phyloP scores from a whole-genome alignment of 2,888 invertebrate species.

The Bimastos eiseni region DNA sequence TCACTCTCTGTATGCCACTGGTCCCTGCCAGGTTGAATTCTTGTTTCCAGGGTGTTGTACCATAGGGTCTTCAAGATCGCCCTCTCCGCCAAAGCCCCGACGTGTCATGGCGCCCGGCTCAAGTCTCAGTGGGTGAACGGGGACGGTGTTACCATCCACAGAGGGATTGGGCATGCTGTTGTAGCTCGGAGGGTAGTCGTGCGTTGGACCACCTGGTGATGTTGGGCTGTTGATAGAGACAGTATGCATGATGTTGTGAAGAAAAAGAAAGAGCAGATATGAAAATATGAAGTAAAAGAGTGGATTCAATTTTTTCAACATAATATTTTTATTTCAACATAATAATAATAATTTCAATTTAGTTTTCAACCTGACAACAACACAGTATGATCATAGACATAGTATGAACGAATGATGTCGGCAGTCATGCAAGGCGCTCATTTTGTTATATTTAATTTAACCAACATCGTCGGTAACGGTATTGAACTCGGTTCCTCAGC shows the following conservation, averaged over 20 bases:
- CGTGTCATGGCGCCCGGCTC: conserved; percentile 29
- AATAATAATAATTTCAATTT: too few species aligned
- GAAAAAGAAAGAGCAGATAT: neutral
- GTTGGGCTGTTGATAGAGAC: neutral
- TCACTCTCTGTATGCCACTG: conserved; percentile 56
- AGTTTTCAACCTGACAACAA: too few species aligned
- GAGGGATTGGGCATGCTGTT: neutral
- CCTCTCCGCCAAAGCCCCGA: conserved; percentile 24
- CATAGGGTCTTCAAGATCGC: neutral
- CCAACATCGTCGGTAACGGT: too few species aligned
- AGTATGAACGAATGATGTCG: too few species aligned
- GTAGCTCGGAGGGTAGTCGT: conserved; percentile 27
- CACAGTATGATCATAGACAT: too few species aligned
- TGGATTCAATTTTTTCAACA: too few species aligned
- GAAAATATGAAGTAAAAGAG: neutral
- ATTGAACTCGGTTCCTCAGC: too few species aligned
- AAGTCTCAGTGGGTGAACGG: conserved; percentile 72
- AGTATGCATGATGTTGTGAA: too few species aligned
- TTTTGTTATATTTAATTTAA: too few species aligned
- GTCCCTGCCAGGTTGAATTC: neutral
- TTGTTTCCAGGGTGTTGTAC: neutral
- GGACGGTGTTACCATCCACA: conserved; percentile 66
- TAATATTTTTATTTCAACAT: too few species aligned
- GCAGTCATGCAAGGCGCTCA: too few species aligned
- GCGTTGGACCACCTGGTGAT: neutral